Evolutionary conservation across 2,797 vertebrate species (phyloP).

Genomic region (Enteromius treurensis): DNA sequence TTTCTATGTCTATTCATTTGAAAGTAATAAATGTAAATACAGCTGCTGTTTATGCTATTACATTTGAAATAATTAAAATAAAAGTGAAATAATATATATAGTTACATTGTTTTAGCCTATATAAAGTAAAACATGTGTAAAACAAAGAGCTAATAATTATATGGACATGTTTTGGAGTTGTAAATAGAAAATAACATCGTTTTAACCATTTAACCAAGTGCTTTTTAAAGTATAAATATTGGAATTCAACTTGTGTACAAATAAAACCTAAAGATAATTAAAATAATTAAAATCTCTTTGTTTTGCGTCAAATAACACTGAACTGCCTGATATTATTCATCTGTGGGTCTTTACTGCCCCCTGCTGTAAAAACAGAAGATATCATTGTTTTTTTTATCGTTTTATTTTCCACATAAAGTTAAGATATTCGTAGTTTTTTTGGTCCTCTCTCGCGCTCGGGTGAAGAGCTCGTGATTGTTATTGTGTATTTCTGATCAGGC

Average conservation of each 20-base stretch:
- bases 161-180: background rate
- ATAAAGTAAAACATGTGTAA: background rate
- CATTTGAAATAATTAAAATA: no score
- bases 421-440: background rate
- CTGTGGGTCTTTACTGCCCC: slow-evolving; percentile 50
- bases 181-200: background rate
- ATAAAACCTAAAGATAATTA: background rate
- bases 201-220: background rate
- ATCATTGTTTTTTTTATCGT: background rate
- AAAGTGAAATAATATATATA: background rate
- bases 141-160: background rate
- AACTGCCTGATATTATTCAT: background rate
- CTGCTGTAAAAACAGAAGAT: slow-evolving; percentile 32
- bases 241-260: background rate
- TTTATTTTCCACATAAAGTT: no score
- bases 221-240: background rate
- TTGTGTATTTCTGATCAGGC: slow-evolving; percentile 55
- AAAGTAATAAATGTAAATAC: background rate
- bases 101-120: background rate
- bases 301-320: background rate
- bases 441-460: background rate
- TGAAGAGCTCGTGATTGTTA: background rate
- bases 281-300: no score
- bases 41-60: no score
- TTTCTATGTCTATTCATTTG: background rate